Conservation (phyloP, 2,113 vertebrate species). For the Drymodes brunneopygia region DNA sequence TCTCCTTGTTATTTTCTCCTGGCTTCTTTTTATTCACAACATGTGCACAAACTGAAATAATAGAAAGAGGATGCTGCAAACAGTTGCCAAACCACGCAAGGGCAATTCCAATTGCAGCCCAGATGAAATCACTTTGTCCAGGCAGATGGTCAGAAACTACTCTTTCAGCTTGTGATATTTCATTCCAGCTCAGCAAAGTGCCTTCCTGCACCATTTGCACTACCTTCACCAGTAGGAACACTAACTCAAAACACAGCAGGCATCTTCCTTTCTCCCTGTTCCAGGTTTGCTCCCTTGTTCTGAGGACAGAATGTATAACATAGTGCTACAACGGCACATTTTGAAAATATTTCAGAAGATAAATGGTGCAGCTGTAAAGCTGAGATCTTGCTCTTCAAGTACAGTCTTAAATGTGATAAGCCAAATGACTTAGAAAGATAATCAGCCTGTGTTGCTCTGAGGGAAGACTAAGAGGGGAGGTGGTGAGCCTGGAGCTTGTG, state of each 20-base stretch:
- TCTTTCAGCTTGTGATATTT: not conserved
- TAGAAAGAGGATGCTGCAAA: not conserved
- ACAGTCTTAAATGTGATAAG: not conserved
- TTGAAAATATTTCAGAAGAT: not conserved
- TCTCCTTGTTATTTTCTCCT: not conserved
- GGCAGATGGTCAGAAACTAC: not conserved
- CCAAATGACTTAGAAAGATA: not conserved
- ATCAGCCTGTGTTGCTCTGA: not conserved
- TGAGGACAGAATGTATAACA: not conserved
- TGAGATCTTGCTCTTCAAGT: not conserved
- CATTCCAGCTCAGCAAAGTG: not conserved
- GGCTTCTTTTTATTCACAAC: not conserved
- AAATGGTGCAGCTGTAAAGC: not conserved
- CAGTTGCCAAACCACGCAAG: not conserved
- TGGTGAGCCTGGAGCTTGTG: not conserved
- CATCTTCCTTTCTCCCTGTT: not conserved
- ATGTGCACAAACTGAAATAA: not conserved
- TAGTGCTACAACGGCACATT: not conserved
- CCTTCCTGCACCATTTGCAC: not conserved
- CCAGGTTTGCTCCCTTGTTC: not conserved
- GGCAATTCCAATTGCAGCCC: not conserved
- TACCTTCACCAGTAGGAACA: not conserved
- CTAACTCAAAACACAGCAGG: not conserved
- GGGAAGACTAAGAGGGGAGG: not conserved
- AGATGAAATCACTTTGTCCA: not conserved